These are phyloP conservation scores for Gryllus longicercus DNA, from an alignment of 2,888 invertebrate species.

Conservation along the genomic window DNA sequence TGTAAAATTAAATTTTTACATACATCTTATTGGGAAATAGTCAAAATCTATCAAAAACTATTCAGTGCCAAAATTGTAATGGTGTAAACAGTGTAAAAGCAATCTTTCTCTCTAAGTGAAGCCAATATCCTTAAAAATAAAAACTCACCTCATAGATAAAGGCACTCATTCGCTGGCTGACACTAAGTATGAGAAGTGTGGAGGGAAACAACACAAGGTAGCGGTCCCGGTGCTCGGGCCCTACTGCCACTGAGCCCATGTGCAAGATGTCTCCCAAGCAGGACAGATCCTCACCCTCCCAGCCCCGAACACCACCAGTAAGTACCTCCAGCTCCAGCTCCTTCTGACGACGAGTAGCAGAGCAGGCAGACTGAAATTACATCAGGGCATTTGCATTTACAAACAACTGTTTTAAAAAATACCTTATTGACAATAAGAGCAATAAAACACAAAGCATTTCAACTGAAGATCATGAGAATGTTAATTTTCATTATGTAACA, in stretches of 20 bases:
- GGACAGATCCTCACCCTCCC: conserved; percentile 81
- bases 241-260: conserved; percentile 88
- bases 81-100: too few relatives aligned
- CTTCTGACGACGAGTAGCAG: conserved; percentile 84
- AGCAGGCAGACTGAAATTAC: conserved; percentile 70
- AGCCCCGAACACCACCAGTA: conserved; percentile 88
- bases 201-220: conserved; percentile 90
- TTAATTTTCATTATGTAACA: too few relatives aligned
- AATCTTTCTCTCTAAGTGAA: too few relatives aligned
- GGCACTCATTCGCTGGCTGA: conserved; percentile 87
- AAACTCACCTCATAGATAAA: conserved; percentile 85
- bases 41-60: too few relatives aligned
- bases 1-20: too few relatives aligned
- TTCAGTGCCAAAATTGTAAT: too few relatives aligned
- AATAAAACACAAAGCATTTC: too few relatives aligned
- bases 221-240: conserved; percentile 79
- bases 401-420: neutral
- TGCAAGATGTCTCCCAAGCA: conserved; percentile 83
- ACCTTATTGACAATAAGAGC: neutral
- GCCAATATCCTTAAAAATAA: neutral
- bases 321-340: conserved; percentile 94
- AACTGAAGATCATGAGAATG: too few relatives aligned
- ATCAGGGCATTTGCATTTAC: conserved; percentile 28
- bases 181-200: conserved; percentile 82
- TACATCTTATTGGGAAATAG: too few relatives aligned